These are phyloP conservation scores for Hyposoter didymator DNA, from an alignment of 2,888 invertebrate species.

Conservation along the genomic window DNA sequence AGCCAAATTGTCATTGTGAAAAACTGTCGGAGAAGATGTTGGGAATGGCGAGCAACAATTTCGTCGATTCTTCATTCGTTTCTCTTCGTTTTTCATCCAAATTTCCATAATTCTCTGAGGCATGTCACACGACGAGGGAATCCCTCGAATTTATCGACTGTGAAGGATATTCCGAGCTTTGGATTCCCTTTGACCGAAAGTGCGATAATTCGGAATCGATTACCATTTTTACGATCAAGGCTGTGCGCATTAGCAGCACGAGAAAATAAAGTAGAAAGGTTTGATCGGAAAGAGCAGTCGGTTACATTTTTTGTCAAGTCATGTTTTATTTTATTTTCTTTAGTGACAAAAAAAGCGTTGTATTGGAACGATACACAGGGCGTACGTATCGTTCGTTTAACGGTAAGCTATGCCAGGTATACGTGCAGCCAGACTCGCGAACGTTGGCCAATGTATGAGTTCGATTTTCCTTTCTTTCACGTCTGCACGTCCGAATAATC, in stretches of 20 bases:
- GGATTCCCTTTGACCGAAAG: neutral
- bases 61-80: neutral
- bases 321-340: neutral
- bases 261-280: neutral
- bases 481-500: slow-evolving; percentile 49
- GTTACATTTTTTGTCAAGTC: neutral
- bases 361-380: neutral
- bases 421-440: slow-evolving; percentile 10
- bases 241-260: neutral
- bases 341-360: neutral
- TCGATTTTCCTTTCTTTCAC: slow-evolving; percentile 34
- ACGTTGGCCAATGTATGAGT: slow-evolving; percentile 36
- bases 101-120: neutral
- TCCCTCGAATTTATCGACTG: neutral
- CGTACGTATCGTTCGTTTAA: slow-evolving; percentile 31
- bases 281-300: neutral
- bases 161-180: neutral
- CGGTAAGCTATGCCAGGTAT: slow-evolving; percentile 33
- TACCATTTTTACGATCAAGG: neutral
- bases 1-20: neutral
- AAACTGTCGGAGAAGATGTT: neutral
- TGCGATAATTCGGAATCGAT: neutral
- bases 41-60: neutral
- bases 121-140: neutral
- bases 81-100: neutral